Conservation (phyloP, 2,797 vertebrate species). For the Oreonectes daqikongensis region DNA sequence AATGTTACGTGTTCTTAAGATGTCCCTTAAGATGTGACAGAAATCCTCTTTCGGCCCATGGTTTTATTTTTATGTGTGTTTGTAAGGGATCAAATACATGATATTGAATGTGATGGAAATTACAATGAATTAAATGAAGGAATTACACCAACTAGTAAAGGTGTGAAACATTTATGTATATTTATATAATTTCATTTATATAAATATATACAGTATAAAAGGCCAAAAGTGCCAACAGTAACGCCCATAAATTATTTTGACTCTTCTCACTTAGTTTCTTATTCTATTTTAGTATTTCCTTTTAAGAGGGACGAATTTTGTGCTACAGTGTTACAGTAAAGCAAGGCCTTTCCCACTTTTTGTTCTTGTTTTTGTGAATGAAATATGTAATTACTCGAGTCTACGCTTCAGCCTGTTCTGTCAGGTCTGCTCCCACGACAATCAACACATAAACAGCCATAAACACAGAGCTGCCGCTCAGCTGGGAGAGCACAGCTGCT, state of each 20-base stretch:
- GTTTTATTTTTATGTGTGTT: slow-evolving; percentile 7
- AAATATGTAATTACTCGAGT: slow-evolving; percentile 76
- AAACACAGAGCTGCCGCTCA: slow-evolving; percentile 74
- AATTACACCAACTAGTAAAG: neutral
- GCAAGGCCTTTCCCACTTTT: slow-evolving; percentile 32
- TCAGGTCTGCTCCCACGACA: slow-evolving; percentile 73
- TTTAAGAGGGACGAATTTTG: slow-evolving; percentile 39
- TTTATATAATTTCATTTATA: too few relatives aligned
- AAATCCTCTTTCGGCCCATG: slow-evolving; percentile 6
- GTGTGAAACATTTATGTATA: neutral
- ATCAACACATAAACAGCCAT: slow-evolving; percentile 65
- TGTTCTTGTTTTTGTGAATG: slow-evolving; percentile 71
- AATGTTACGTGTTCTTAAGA: slow-evolving; percentile 48
- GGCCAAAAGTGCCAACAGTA: neutral
- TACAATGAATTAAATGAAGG: too few relatives aligned
- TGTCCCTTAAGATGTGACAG: slow-evolving; percentile 36
- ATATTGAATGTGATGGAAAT: neutral
- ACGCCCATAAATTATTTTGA: neutral
- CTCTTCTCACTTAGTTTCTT: slow-evolving; percentile 25
- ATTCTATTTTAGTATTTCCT: slow-evolving; percentile 36
- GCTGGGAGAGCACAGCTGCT: slow-evolving; percentile 84
- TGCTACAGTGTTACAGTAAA: slow-evolving; percentile 40
- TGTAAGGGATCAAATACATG: neutral
- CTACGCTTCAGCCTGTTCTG: slow-evolving; percentile 72
- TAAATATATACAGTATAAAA: too few relatives aligned